phyloP scores from a whole-genome alignment of 2,797 vertebrate species.

The Cyclopterus lumpus region DNA sequence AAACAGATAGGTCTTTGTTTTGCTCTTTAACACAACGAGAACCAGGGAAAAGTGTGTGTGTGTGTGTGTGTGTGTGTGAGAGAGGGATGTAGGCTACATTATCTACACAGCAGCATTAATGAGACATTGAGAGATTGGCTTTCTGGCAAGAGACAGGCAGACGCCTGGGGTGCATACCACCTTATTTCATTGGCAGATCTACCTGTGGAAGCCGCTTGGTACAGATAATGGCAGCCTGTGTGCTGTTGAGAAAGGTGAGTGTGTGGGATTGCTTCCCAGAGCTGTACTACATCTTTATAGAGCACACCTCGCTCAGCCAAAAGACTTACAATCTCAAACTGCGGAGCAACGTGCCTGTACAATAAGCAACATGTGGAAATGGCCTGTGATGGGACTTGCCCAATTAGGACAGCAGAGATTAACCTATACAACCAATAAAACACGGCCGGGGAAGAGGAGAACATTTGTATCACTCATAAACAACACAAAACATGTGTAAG shows the following conservation, averaged over 20 bases:
- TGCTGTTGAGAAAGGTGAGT: conserved; percentile 62
- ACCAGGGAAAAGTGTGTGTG: conserved; percentile 31
- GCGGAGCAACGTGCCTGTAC: conserved; percentile 40
- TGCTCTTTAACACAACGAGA: conserved; percentile 53
- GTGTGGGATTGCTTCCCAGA: conserved; percentile 75
- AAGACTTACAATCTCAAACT: conserved; percentile 48
- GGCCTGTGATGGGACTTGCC: conserved; percentile 8
- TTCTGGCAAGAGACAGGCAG: conserved; percentile 83
- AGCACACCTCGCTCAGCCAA: conserved; percentile 50
- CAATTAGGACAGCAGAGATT: conserved; percentile 28
- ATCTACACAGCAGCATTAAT: conserved; percentile 62
- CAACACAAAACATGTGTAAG: neutral
- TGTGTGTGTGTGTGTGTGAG: conserved; percentile 25
- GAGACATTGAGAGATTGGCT: conserved; percentile 81
- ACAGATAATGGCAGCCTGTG: conserved; percentile 76
- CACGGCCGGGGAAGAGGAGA: conserved; percentile 14
- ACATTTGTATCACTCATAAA: neutral
- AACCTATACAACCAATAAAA: conserved; percentile 9
- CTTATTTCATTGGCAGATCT: conserved; percentile 76
- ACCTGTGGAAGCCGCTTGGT: conserved; percentile 72
- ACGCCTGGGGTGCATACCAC: conserved; percentile 76
- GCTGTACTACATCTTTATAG: conserved; percentile 61
- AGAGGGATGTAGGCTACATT: conserved; percentile 56
- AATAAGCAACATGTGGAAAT: conserved; percentile 41
- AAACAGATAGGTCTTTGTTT: conserved; percentile 80